Conservation (phyloP, 2,888 invertebrate species). For the Aphidius colemani region DNA sequence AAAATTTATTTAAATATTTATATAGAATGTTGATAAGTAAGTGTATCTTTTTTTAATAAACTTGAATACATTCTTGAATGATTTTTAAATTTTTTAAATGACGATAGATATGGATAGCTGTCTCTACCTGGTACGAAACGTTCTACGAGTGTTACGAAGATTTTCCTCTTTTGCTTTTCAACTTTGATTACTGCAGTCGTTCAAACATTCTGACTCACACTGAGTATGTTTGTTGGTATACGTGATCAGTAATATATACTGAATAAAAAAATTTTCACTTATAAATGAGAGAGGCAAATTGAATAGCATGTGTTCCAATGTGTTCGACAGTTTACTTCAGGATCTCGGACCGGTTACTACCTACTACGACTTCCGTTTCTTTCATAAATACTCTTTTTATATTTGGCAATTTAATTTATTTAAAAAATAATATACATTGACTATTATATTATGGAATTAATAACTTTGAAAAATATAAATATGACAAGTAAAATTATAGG, state of each 20-base stretch:
- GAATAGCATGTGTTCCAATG: background rate
- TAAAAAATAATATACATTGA: background rate
- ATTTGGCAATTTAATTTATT: background rate
- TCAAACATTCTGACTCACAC: background rate
- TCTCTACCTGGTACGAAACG: background rate
- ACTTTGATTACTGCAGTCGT: too few relatives aligned
- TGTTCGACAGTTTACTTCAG: slow-evolving; percentile 28
- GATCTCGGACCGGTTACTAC: slow-evolving; percentile 42
- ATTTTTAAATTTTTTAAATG: background rate
- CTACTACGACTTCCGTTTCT: slow-evolving; percentile 3
- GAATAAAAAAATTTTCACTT: too few relatives aligned
- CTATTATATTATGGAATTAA: background rate
- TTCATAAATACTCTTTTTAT: background rate
- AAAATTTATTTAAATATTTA: too few relatives aligned
- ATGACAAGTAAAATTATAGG: background rate
- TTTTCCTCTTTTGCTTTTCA: too few relatives aligned
- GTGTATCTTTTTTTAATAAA: too few relatives aligned
- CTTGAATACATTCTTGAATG: too few relatives aligned
- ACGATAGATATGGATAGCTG: background rate
- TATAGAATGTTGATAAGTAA: too few relatives aligned
- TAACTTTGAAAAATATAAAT: background rate
- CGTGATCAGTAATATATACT: too few relatives aligned
- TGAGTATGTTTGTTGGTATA: background rate
- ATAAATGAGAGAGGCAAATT: slow-evolving; percentile 14
- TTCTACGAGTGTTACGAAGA: too few relatives aligned